Conservation (phyloP, 2,113 vertebrate species). For the Pygoscelis antarcticus region DNA sequence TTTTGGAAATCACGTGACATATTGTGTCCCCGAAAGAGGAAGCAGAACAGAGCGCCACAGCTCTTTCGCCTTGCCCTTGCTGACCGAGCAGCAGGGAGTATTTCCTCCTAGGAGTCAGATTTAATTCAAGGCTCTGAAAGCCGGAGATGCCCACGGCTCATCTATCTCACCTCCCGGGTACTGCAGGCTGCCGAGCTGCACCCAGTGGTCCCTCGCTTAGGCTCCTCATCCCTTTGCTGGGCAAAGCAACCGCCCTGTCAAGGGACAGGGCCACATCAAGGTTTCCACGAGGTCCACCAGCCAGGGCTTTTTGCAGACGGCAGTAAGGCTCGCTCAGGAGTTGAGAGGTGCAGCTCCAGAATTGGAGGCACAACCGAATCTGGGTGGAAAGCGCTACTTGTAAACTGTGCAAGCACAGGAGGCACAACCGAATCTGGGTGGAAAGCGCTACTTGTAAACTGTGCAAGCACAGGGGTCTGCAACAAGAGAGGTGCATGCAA, state of each 20-base stretch:
- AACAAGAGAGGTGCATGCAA: fast-evolving
- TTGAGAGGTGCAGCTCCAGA: background rate
- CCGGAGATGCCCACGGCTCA: background rate
- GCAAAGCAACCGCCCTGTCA: background rate
- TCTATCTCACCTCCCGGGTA: background rate
- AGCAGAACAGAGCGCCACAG: background rate
- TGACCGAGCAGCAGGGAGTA: background rate
- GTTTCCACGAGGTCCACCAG: background rate
- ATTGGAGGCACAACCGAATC: fast-evolving
- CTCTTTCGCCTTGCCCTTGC: background rate
- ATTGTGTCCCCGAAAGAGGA: background rate
- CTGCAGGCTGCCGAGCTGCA: background rate
- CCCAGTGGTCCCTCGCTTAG: background rate
- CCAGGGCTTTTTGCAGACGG: background rate
- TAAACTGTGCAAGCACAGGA: background rate
- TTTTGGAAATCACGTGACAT: background rate
- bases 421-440: too few relatives aligned
- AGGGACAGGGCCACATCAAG: background rate
- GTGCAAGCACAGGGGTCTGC: background rate
- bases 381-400: fast-evolving
- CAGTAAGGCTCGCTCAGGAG: background rate
- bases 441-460: fast-evolving
- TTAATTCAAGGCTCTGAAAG: background rate
- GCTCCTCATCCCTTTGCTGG: background rate
- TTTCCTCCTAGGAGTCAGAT: background rate